A percentile compares a stretch with the other conserved stretches of the same genome.
These are phyloP conservation scores for Balanococcus diminutus DNA, from an alignment of 2,888 invertebrate genomes.

Conservation along the genomic window DNA sequence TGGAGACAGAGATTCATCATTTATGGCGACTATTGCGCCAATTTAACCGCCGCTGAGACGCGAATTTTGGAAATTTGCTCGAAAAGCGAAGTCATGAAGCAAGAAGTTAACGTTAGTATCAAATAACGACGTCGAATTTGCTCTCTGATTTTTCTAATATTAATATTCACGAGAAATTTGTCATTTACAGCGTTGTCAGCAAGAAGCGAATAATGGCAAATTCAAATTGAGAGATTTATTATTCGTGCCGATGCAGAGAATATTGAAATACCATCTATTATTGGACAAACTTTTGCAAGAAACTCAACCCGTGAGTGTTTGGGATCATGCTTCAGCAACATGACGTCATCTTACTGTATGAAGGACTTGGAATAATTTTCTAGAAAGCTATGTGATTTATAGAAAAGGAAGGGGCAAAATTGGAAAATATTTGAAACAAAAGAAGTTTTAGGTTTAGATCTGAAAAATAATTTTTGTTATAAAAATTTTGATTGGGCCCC, in stretches of 20 bases:
- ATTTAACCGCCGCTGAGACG: conserved; percentile 87
- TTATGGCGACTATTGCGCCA: conserved; percentile 96
- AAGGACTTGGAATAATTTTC: too few species aligned
- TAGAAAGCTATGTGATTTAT: too few species aligned
- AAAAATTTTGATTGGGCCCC: too few species aligned
- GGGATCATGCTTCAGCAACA: too few species aligned
- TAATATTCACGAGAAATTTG: neutral
- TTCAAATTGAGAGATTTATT: conserved; percentile 94
- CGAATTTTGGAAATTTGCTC: conserved; percentile 78
- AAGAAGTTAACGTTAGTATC: conserved; percentile 71
- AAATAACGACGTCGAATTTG: neutral
- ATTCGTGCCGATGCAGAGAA: conserved; percentile 97
- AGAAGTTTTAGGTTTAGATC: too few species aligned
- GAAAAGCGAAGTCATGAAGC: conserved; percentile 70
- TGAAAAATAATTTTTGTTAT: too few species aligned
- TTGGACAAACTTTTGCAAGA: conserved; percentile 87
- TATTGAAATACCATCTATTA: conserved; percentile 94
- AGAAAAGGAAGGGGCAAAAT: too few species aligned
- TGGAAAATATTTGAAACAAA: too few species aligned
- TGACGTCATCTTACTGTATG: too few species aligned
- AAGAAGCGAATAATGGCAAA: conserved; percentile 91
- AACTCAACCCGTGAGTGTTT: conserved; percentile 76
- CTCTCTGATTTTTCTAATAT: neutral
- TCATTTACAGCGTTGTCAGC: conserved; percentile 81
- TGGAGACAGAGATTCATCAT: conserved; percentile 89